Evolutionary conservation across 2,797 vertebrate genomes (phyloP).

Genomic region (Carduelis carduelis): DNA sequence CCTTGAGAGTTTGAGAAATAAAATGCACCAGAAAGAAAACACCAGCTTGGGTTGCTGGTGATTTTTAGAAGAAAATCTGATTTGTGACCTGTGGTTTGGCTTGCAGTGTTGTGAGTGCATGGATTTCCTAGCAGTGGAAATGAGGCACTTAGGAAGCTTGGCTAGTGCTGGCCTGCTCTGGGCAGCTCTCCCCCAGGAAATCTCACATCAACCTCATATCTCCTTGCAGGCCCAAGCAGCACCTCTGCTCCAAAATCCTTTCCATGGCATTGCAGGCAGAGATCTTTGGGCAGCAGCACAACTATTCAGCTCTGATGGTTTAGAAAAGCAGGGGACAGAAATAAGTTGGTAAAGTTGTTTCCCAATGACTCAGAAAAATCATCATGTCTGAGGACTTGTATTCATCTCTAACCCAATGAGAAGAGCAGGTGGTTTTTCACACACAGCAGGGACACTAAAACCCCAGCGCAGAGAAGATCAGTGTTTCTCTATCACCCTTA

Average conservation of each 20-base stretch:
- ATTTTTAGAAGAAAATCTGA: constrained; percentile 12
- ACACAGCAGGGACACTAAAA: neutral
- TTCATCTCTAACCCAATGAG: neutral
- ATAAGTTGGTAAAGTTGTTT: neutral
- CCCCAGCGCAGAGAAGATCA: neutral
- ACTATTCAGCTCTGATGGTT: neutral
- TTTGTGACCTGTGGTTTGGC: constrained; percentile 15
- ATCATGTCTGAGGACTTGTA: neutral
- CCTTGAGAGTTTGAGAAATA: neutral
- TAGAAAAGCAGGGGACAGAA: neutral
- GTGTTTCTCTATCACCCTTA: neutral
- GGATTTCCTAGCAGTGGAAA: constrained; percentile 1
- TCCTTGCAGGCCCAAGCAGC: neutral
- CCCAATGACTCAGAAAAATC: neutral
- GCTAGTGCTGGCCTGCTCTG: neutral
- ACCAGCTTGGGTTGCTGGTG: neutral
- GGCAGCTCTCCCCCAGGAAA: neutral
- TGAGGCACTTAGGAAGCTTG: neutral
- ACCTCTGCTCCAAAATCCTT: neutral
- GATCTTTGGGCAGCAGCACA: neutral
- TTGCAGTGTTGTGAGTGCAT: rapidly evolving
- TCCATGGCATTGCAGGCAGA: neutral
- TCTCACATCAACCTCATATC: neutral
- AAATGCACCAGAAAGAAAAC: neutral
- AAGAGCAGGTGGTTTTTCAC: neutral